phyloP scores from a whole-genome alignment of 1,140 invertebrate species.

The Dinoponera quadriceps region DNA sequence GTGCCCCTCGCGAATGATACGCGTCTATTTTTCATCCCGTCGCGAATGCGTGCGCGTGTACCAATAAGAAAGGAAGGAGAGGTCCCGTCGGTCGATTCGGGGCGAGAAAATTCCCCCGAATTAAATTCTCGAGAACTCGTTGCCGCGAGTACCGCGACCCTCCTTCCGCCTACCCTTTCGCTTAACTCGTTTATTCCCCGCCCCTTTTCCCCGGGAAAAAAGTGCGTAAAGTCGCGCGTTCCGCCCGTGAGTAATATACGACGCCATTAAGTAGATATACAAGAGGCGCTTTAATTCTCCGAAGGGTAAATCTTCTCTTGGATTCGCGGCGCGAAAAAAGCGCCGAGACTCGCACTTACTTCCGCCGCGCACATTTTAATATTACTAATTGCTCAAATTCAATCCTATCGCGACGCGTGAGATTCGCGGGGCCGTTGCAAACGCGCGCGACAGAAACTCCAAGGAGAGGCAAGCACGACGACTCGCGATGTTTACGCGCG shows the following conservation, averaged over 20 bases:
- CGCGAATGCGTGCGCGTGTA: background rate
- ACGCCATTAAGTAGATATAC: conserved; percentile 56
- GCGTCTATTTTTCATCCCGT: conserved; percentile 30
- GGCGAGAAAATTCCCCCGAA: background rate
- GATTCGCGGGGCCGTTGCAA: conserved; percentile 15
- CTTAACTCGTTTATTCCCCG: background rate
- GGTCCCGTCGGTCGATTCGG: too few relatives aligned
- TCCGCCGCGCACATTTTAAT: conserved; percentile 31
- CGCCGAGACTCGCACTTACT: conserved; percentile 26
- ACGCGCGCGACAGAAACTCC: background rate
- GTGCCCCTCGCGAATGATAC: conserved; percentile 38
- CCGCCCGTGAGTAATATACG: conserved; percentile 41
- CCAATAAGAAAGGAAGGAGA: background rate
- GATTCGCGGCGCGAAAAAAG: conserved; percentile 31
- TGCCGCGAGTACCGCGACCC: too few relatives aligned
- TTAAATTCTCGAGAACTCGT: conserved; percentile 4
- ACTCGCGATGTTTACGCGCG: too few relatives aligned
- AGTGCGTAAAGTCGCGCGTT: conserved; percentile 37
- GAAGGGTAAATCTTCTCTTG: conserved; percentile 45
- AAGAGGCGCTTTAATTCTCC: conserved; percentile 21
- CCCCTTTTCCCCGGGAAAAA: background rate
- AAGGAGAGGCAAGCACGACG: background rate
- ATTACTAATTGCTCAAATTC: conserved; percentile 46
- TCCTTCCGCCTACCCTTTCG: background rate
- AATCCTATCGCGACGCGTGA: conserved; percentile 20